Evolutionary conservation across 1,140 invertebrate genomes (phyloP).

Genomic region (Helicoverpa armigera): DNA sequence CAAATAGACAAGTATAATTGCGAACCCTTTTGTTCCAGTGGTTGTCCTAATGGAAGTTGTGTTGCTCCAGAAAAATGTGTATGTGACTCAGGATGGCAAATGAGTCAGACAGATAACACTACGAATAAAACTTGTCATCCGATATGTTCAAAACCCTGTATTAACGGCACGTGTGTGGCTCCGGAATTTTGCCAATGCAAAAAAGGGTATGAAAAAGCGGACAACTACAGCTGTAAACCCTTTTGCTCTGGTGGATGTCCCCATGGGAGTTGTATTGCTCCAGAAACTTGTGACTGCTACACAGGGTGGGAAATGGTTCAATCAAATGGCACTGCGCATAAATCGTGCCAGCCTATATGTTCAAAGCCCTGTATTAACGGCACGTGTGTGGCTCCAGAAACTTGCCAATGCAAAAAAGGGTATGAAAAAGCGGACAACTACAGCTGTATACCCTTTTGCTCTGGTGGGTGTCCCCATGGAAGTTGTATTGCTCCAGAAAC

Average conservation of each 20-base stretch:
- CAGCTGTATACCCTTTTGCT: conserved; percentile 29
- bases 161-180: conserved; percentile 67
- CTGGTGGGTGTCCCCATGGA: conserved; percentile 52
- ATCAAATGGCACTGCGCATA: not conserved
- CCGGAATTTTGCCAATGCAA: conserved; percentile 76
- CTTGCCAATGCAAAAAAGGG: conserved; percentile 61
- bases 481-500: conserved; percentile 45
- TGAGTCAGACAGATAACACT: not conserved
- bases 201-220: conserved; percentile 61
- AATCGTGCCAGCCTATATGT: conserved; percentile 44
- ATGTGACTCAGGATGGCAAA: not conserved
- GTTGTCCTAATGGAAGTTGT: conserved; percentile 4
- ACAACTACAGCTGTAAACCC: conserved; percentile 43
- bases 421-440: conserved; percentile 57
- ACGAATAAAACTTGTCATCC: not conserved
- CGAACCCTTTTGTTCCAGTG: not conserved
- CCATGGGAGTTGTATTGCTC: conserved; percentile 45
- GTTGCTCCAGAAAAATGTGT: not conserved
- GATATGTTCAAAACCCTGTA: not conserved
- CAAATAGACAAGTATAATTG: not conserved
- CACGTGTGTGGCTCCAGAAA: conserved; percentile 59
- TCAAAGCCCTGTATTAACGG: conserved; percentile 50
- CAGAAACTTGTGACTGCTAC: conserved; percentile 46
- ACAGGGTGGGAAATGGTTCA: conserved; percentile 13
- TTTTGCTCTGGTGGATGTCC: conserved; percentile 51